Evolutionary conservation across 2,113 vertebrate genomes (phyloP).

Genomic region (Chloropsis cyanopogon): DNA sequence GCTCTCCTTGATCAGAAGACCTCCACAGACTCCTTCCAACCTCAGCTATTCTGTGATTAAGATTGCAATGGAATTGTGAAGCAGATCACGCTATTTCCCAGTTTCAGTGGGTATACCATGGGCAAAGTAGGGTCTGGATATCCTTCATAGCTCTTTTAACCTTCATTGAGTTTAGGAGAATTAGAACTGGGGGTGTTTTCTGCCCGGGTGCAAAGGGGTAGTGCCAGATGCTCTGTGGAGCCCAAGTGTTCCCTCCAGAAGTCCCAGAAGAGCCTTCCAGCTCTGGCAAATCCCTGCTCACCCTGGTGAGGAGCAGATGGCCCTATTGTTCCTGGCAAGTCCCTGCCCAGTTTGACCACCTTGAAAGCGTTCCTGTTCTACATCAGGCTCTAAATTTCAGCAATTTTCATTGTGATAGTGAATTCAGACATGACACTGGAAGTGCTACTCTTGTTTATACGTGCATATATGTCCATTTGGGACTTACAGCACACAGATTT

Average conservation of each 20-base stretch:
- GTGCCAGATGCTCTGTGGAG: not conserved
- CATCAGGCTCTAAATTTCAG: not conserved
- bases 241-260: not conserved
- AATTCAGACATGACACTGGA: not conserved
- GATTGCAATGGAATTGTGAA: not conserved
- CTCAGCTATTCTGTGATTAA: not conserved
- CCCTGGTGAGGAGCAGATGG: not conserved
- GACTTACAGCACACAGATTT: not conserved
- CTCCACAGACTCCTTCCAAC: not conserved
- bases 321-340: not conserved
- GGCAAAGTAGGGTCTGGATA: not conserved
- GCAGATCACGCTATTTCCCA: not conserved
- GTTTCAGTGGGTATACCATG: not conserved
- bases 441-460: not conserved
- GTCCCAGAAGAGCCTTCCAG: not conserved
- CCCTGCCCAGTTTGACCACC: not conserved
- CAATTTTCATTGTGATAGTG: not conserved
- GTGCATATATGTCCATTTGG: fast-evolving
- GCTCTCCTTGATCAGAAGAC: not conserved
- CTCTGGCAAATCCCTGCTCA: not conserved
- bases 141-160: not conserved
- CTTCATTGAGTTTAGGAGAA: not conserved
- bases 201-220: not conserved
- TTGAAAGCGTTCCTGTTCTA: not conserved
- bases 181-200: not conserved